Evolutionary conservation across 1,140 invertebrate species (phyloP), one percentile per base, ranked within the genome.

Genomic region (Panulirus ornatus): DNA sequence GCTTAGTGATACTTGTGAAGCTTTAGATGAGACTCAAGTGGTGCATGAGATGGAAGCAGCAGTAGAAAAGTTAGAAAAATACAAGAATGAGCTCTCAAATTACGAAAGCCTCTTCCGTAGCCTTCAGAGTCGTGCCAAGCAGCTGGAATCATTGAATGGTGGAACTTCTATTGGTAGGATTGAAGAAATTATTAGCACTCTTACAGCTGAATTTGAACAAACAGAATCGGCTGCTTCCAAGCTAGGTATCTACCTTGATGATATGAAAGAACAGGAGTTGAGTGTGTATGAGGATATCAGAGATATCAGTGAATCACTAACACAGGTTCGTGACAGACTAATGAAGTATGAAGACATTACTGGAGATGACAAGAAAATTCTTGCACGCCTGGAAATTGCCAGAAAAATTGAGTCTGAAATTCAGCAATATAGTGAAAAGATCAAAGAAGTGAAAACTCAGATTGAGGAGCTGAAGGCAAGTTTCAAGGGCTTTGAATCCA

Each of bases 321-420:
- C 96, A 36, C 96, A 96, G 92, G 95, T 98, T 75, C 95, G 97
- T 36, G 98, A 99, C 93, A 95, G 96, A 75, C 95, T 98, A 0
- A 96, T 97, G 16, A 97, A 97, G 94, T 98, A 97, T 94, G 98
- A 99, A 93, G 97, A 98, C 94, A 95, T 98, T 93, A 97, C 97
- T 19, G 98, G 98, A 0, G 96, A 97, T 92, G 97, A 97, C 93
- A 95, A 95, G 2, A 97, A 97, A 93, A 96, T 98, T 83, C 94
- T 98, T 51, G 95, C 96, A 86, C 95, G 97, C 91, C 95, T 98
- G 9, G 95, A 96, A 90, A 96, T 92, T 96, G 96, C 93, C 95
- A 96, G 71, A 92, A 94, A 95, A n/a, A 93, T 97, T 19, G 96
- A 96, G 93, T 94, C 94, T 40, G 96, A 97, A 92, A 93, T 98